phyloP scores from a whole-genome alignment of 1,140 invertebrate species.

The Euura saliciscinereae region DNA sequence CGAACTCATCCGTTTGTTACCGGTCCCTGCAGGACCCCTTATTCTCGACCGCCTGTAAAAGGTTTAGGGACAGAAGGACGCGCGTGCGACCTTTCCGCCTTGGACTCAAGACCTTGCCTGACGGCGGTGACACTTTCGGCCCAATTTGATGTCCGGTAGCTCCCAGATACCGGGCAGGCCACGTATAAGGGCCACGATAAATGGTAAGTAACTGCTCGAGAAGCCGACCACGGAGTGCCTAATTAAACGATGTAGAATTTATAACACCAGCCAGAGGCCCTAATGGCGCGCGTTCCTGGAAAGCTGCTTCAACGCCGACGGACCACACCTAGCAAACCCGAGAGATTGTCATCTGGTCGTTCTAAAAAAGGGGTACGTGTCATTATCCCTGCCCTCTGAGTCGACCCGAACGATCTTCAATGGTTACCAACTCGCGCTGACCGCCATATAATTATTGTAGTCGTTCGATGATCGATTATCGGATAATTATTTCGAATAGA shows the following conservation, averaged over 20 bases:
- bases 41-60: background rate
- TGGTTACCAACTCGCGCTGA: background rate
- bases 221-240: constrained; percentile 41
- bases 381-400: background rate
- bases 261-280: constrained; percentile 59
- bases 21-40: background rate
- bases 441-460: no score
- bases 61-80: background rate
- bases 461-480: no score
- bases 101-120: constrained; percentile 1
- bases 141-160: constrained; percentile 57
- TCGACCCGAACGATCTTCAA: background rate
- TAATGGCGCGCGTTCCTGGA: constrained; percentile 62
- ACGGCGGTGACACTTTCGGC: constrained; percentile 28
- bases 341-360: background rate
- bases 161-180: constrained; percentile 29
- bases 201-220: constrained; percentile 49
- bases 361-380: background rate
- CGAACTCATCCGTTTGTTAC: background rate
- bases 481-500: no score
- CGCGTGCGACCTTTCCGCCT: background rate
- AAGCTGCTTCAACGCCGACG: constrained; percentile 49
- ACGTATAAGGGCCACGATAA: constrained; percentile 39
- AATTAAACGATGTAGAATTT: constrained; percentile 64
- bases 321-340: constrained; percentile 55